A percentile compares a stretch with the other conserved stretches of the same genome.
Evolutionary conservation across 2,113 vertebrate genomes (phyloP).

Genomic region (Dicaeum eximium): DNA sequence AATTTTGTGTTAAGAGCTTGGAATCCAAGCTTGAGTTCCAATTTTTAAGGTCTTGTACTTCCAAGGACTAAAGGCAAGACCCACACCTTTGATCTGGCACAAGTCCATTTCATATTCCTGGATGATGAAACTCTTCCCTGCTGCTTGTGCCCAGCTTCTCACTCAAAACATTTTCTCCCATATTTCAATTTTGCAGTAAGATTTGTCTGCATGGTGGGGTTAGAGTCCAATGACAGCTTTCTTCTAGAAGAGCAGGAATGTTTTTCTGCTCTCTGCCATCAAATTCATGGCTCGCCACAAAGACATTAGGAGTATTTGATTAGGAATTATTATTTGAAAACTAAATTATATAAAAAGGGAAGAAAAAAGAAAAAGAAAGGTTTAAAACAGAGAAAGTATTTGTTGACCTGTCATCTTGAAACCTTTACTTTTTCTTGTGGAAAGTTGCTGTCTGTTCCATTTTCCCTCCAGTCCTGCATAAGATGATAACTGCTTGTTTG

Average conservation of each 20-base stretch:
- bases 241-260: neutral
- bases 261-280: neutral
- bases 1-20: neutral
- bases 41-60: neutral
- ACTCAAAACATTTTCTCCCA: neutral
- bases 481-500: neutral
- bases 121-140: neutral
- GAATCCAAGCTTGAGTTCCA: neutral
- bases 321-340: neutral
- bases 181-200: neutral
- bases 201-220: neutral
- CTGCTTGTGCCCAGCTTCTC: neutral
- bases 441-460: neutral
- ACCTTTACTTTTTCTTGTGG: neutral
- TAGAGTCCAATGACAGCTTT: neutral
- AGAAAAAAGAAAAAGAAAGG: fast-evolving
- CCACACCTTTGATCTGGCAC: neutral
- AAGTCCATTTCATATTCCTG: neutral
- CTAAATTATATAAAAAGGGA: neutral
- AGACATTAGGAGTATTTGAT: neutral
- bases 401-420: neutral
- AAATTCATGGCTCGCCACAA: neutral
- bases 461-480: neutral
- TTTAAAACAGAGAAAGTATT: neutral
- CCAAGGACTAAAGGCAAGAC: neutral